Base-by-base conservation (phyloP, 1,140 invertebrate species). In the Matsumurasca onukii region DNA sequence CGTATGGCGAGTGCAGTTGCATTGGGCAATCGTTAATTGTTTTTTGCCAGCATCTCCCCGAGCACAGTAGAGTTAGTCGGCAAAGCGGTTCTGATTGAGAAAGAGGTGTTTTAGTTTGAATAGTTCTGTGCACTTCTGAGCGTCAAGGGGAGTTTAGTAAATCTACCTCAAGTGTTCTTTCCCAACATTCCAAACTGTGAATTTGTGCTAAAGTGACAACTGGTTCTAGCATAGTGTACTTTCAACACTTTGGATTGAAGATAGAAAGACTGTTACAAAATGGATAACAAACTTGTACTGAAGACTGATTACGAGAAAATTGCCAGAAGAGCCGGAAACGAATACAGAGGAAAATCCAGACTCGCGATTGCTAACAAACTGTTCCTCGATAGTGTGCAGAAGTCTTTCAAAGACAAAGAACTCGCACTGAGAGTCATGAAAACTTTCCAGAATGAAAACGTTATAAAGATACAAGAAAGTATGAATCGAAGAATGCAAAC, bases 291-390 rank as follows among this genome's bases (percentile, higher is more conserved):
- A n/a, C n/a, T 39, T 39, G 34, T 39, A 9, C 34, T 39, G 17
- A 39, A 39, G 34, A 5, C 34, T 39, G 5, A 17, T 39, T 39
- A 39, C 34, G 5, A 39, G 5, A 5, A 39, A 9, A 9, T 17
- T 39, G 34, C 34, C 34, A 39, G 5, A 39, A 39, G 34, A 9
- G 34, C 82, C 73, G 74, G 78, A 79, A 74, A 80, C 77, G 70
- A 52, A 1, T 78, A 91, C 25, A 82, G 84, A 69, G 89, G 88
- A 51, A 90, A 89, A 81, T 91, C 90, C 1, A 89, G 55, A 29
- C 15, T 27, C 9, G 22, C 55, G n/a, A 59, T 59, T 29, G 15
- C 55, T 12, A 13, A 29, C 3, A 59, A 59, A 59, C 25, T 59
- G 2, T 29, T 59, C 55, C 15, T 12, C 25, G 55, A 59, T 27